Percentiles rank a stretch among this genome's conserved stretches.
Evolutionary conservation across 64 coral and sea anemone genomes (phyloP).

Genomic region (Montipora sp.): DNA sequence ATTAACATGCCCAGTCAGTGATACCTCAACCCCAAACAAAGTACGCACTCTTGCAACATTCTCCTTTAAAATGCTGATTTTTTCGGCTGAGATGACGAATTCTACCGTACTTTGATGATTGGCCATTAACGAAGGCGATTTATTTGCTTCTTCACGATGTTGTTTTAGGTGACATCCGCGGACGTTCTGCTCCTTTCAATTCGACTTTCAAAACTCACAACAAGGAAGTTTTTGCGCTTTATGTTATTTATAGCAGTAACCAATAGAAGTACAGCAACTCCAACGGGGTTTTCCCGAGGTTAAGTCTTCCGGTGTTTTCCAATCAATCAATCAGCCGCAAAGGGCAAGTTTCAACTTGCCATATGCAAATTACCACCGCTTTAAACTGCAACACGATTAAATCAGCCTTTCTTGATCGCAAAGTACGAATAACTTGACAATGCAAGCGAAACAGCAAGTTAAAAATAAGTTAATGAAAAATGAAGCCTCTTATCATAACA

Average conservation of each 20-base stretch:
- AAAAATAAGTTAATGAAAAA: not conserved
- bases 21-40: slow-evolving; percentile 2
- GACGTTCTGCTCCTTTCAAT: not conserved
- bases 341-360: not conserved
- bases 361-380: slow-evolving; percentile 16
- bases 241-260: not conserved
- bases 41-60: not conserved
- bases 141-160: not conserved
- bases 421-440: not conserved
- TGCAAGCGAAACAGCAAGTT: not conserved
- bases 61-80: slow-evolving; percentile 17
- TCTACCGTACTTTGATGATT: not conserved
- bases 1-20: not conserved
- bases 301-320: slow-evolving; percentile 14
- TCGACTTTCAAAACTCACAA: not conserved
- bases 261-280: not conserved
- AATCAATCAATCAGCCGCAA: not conserved
- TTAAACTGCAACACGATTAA: not conserved
- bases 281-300: slow-evolving; percentile 31
- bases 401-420: not conserved
- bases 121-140: not conserved
- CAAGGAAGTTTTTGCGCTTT: not conserved
- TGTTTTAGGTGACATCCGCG: not conserved
- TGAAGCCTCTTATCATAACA: too few relatives aligned
- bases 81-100: slow-evolving; percentile 15